phyloP scores from a whole-genome alignment of 2,888 invertebrate species.

The Crematogaster levior region DNA sequence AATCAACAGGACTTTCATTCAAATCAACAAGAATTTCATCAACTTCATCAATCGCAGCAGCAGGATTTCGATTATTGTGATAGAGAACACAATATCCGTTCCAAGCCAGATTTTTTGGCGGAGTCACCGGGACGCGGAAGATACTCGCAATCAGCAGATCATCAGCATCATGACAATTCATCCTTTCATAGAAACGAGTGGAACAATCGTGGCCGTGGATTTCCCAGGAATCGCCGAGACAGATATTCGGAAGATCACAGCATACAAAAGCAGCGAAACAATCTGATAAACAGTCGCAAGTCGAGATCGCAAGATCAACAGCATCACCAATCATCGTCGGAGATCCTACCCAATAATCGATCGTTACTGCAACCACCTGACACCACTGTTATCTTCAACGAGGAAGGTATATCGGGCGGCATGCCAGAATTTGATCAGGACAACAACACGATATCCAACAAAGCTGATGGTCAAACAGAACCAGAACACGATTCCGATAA shows the following conservation, averaged over 20 bases:
- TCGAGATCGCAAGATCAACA: conserved; percentile 67
- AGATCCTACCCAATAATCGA: conserved; percentile 70
- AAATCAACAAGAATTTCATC: conserved; percentile 78
- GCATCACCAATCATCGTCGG: conserved; percentile 70
- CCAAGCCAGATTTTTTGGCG: conserved; percentile 74
- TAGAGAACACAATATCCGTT: conserved; percentile 69
- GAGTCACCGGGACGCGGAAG: conserved; percentile 73
- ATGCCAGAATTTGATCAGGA: conserved; percentile 71
- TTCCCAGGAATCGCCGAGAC: conserved; percentile 77
- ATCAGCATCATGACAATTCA: conserved; percentile 74
- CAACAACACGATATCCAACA: conserved; percentile 30
- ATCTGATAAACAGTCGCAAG: conserved; percentile 72
- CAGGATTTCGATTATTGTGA: conserved; percentile 77
- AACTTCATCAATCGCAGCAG: conserved; percentile 72
- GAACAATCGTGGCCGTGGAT: conserved; percentile 75
- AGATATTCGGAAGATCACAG: conserved; percentile 78
- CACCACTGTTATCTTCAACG: conserved; percentile 77
- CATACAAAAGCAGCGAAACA: conserved; percentile 67
- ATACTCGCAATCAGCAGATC: conserved; percentile 68
- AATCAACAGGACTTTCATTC: conserved; percentile 73
- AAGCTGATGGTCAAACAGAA: conserved; percentile 28
- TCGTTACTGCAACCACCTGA: conserved; percentile 75
- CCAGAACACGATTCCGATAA: conserved; percentile 52
- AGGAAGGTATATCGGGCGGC: conserved; percentile 76
- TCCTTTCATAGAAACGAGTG: conserved; percentile 78